These are phyloP conservation scores for Phyllotreta striolata DNA, from an alignment of 2,888 invertebrate species.

Conservation along the genomic window DNA sequence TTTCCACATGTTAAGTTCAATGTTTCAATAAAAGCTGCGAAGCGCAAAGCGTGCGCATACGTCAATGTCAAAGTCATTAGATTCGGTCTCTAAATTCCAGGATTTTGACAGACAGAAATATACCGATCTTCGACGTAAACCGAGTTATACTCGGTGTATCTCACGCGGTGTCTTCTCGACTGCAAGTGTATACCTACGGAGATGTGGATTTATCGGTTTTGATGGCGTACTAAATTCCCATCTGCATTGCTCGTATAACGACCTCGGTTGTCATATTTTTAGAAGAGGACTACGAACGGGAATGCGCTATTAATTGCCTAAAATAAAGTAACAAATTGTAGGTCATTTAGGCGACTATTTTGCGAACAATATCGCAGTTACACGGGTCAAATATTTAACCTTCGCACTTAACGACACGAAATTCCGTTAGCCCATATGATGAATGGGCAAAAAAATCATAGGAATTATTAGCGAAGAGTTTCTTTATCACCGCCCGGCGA, in stretches of 20 bases:
- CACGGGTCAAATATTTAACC: too few species aligned
- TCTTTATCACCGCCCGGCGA: too few species aligned
- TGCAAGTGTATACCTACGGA: conserved; percentile 18
- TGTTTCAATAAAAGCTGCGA: conserved; percentile 21
- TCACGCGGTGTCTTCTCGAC: too few species aligned
- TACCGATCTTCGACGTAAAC: conserved; percentile 1
- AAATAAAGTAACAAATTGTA: too few species aligned
- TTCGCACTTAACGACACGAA: too few species aligned
- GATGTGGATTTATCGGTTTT: conserved; percentile 29
- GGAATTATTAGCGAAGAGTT: too few species aligned
- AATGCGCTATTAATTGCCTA: conserved; percentile 34
- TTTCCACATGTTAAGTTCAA: conserved; percentile 24
- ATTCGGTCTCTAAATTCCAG: conserved; percentile 11
- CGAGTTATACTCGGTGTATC: conserved; percentile 8
- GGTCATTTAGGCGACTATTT: too few species aligned
- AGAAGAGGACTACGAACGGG: conserved; percentile 48
- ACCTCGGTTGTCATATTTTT: conserved; percentile 51
- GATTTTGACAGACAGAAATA: conserved; percentile 24
- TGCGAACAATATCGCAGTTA: too few species aligned
- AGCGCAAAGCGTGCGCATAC: conserved; percentile 17
- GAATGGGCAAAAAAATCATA: too few species aligned
- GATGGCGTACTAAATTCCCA: conserved; percentile 35
- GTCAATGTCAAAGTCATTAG: conserved; percentile 31
- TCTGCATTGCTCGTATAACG: conserved; percentile 46
- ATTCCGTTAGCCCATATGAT: too few species aligned